These are phyloP conservation scores for Charina bottae DNA, from an alignment of 2,113 vertebrate genomes.

Conservation along the genomic window DNA sequence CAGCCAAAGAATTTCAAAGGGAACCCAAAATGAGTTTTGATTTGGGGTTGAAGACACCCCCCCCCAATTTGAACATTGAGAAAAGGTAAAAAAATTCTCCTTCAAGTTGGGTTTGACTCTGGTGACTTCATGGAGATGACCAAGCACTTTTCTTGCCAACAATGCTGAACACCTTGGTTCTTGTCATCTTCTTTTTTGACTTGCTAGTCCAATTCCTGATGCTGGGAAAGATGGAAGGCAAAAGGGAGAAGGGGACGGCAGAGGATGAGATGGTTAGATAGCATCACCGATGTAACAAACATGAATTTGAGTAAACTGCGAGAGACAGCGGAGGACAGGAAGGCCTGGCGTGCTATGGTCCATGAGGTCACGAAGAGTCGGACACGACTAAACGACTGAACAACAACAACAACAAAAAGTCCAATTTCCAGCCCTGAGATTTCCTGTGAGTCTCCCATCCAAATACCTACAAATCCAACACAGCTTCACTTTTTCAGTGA, in stretches of 20 bases:
- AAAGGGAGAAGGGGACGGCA: too few species aligned
- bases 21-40: not conserved
- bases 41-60: not conserved
- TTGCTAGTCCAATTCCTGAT: not conserved
- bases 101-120: not conserved
- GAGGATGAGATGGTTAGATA: too few species aligned
- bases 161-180: not conserved
- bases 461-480: not conserved
- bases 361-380: too few species aligned
- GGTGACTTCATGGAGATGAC: not conserved
- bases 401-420: too few species aligned
- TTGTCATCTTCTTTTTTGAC: not conserved
- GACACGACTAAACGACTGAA: too few species aligned
- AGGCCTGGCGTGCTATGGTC: too few species aligned
- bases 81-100: not conserved
- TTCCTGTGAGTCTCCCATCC: not conserved
- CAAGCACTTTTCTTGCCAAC: not conserved
- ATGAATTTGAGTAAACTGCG: too few species aligned
- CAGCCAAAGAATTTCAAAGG: not conserved
- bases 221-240: too few species aligned
- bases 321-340: too few species aligned
- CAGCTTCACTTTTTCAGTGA: not conserved
- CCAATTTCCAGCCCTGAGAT: not conserved
- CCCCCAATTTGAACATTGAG: not conserved
- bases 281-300: too few species aligned